Evolutionary conservation across 1,140 invertebrate genomes (phyloP), one percentile per base, ranked within the genome.

Genomic region (Eufriesea mexicana): DNA sequence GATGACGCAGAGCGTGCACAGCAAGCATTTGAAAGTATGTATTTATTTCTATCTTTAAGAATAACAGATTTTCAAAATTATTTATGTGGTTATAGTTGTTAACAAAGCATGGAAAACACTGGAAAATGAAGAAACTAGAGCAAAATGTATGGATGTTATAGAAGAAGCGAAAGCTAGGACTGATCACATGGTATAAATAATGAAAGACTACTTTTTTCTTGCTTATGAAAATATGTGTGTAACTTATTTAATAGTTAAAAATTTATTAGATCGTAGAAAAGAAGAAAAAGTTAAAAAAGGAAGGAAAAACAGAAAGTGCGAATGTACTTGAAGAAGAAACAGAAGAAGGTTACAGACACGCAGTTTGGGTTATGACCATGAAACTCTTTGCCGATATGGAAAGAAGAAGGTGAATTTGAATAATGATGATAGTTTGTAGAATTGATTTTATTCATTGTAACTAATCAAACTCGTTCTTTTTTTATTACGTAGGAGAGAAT

Each of bases 351-450:
- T 98, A 98, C 90, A 98, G 98, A 94, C 98, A 99, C 95, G 97
- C 98, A 28, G 96, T 99, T 28, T 99, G 99, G 95, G 98, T 99
- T 18, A 97, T 99, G 96, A 99, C 98, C 7, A 99, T 99, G 98
- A 99, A 99, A 96, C 94, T 99, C 51, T 99, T 99, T 96, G 99
- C 99, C 72, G 99, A 99, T 93, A 97, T 99, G 96, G 99, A 98
- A 94, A 95, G 98, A 83, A 97, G 98, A 95, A 95, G 97, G 79
- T 96, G n/a, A 14, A 51, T 45, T 28, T 12, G 62, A 61, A 62
- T 42, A 16, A 66, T 16, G 61, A 20, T 23, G 12, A 35, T 57
- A 20, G 5, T 45, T 25, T 6, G 51, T 2, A 62, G 5, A 45
- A n/a, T 14, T 54, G 16, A 67, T n/a, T 7, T 25, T 6, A 14